Percentiles rank a stretch among this genome's conserved stretches.
Evolutionary conservation across 2,888 invertebrate genomes (phyloP).

Genomic region (Dryomyza anilis): DNA sequence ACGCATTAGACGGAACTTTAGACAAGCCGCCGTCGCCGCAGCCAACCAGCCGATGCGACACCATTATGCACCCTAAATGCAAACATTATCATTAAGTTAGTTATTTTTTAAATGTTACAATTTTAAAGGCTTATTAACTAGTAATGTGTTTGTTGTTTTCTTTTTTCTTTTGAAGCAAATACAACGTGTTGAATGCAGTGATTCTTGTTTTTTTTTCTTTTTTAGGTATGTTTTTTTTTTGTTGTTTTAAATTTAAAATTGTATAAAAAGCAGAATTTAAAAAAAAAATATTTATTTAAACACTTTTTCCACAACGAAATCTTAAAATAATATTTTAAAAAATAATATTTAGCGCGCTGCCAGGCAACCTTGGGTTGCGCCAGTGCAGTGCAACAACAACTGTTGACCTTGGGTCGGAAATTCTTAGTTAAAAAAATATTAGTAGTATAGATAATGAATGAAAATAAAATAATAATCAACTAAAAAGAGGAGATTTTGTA

Average conservation of each 20-base stretch:
- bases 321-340: too few relatives aligned
- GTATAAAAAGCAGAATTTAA: too few relatives aligned
- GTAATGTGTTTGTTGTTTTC: slow-evolving; percentile 36
- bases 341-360: too few relatives aligned
- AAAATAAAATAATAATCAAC: too few relatives aligned
- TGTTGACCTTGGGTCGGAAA: slow-evolving; percentile 51
- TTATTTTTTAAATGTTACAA: slow-evolving; percentile 15
- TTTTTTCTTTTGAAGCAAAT: slow-evolving; percentile 40
- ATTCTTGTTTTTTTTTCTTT: too few relatives aligned
- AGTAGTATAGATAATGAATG: slow-evolving; percentile 19
- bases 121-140: slow-evolving; percentile 22
- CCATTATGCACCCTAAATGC: slow-evolving; percentile 6
- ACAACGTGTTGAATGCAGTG: slow-evolving; percentile 18
- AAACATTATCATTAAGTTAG: slow-evolving; percentile 6
- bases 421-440: slow-evolving; percentile 31
- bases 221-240: too few relatives aligned
- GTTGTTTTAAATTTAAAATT: too few relatives aligned
- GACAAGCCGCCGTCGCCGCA: too few relatives aligned
- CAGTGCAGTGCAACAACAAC: too few relatives aligned
- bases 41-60: neutral
- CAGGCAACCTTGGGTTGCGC: slow-evolving; percentile 24
- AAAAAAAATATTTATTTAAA: too few relatives aligned
- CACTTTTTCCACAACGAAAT: too few relatives aligned
- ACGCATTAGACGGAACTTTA: neutral
- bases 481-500: slow-evolving; percentile 2